Percentiles rank a stretch among this genome's conserved stretches.
phyloP scores from a whole-genome alignment of 1,140 invertebrate species.

The Diabrotica virgifera region DNA sequence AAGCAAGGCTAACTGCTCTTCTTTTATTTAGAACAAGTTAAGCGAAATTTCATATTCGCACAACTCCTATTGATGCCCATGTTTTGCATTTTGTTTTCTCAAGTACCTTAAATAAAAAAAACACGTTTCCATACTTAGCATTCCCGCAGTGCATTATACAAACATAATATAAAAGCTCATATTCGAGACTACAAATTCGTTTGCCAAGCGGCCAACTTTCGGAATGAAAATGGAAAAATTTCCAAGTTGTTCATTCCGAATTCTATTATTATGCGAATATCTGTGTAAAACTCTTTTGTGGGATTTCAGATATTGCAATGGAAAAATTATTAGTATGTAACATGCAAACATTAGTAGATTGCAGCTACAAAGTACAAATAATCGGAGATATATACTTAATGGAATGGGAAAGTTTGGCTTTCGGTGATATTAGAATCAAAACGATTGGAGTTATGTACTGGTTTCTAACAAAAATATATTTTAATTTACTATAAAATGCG shows the following conservation, averaged over 20 bases:
- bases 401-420: too few species aligned
- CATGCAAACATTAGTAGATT: too few species aligned
- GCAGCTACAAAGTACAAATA: too few species aligned
- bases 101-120: not conserved
- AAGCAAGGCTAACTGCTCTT: not conserved
- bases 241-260: not conserved
- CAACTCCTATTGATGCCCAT: not conserved
- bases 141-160: not conserved
- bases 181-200: not conserved
- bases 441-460: too few species aligned
- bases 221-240: not conserved
- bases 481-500: too few species aligned
- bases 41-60: not conserved
- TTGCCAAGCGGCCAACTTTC: slow-evolving; percentile 1
- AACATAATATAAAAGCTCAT: not conserved
- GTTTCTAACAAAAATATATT: too few species aligned
- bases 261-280: not conserved
- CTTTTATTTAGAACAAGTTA: not conserved
- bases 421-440: too few species aligned
- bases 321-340: not conserved
- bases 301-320: not conserved
- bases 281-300: not conserved
- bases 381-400: too few species aligned
- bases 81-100: not conserved
- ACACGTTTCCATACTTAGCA: not conserved